phyloP scores from a whole-genome alignment of 1,140 invertebrate genomes.

The Drosophila chauvacae region DNA sequence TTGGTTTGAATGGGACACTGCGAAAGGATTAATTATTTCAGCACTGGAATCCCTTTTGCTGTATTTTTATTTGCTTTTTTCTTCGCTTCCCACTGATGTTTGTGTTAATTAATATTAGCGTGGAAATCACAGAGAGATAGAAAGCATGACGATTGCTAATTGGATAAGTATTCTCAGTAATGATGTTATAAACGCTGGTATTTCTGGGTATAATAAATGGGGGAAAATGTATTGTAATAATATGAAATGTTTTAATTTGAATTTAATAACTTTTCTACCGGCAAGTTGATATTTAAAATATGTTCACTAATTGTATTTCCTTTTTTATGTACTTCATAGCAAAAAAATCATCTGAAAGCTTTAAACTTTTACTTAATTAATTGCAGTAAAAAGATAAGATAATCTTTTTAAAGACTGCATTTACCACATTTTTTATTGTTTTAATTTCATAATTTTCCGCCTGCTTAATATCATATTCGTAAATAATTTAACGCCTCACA shows the following conservation, averaged over 20 bases:
- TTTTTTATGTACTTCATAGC: too few relatives aligned
- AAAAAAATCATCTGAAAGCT: too few relatives aligned
- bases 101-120: constrained; percentile 31
- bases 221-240: neutral
- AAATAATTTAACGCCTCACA: neutral
- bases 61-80: constrained; percentile 14
- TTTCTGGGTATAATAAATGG: neutral
- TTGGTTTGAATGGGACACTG: constrained; percentile 22
- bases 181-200: constrained; percentile 6
- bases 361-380: too few relatives aligned
- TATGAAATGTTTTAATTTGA: neutral
- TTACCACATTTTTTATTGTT: too few relatives aligned
- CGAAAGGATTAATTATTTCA: constrained; percentile 28
- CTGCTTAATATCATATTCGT: neutral
- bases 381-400: neutral
- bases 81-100: constrained; percentile 4
- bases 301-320: neutral
- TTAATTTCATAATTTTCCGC: neutral
- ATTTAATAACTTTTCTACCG: neutral
- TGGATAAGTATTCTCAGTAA: constrained; percentile 30
- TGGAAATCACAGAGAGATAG: neutral
- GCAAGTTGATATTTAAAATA: neutral
- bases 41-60: constrained; percentile 18
- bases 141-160: constrained; percentile 14
- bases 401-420: neutral